Evolutionary conservation across 2,888 invertebrate species (phyloP), one percentile per base, ranked within the genome.

Genomic region (Drosophila fulvimacula): DNA sequence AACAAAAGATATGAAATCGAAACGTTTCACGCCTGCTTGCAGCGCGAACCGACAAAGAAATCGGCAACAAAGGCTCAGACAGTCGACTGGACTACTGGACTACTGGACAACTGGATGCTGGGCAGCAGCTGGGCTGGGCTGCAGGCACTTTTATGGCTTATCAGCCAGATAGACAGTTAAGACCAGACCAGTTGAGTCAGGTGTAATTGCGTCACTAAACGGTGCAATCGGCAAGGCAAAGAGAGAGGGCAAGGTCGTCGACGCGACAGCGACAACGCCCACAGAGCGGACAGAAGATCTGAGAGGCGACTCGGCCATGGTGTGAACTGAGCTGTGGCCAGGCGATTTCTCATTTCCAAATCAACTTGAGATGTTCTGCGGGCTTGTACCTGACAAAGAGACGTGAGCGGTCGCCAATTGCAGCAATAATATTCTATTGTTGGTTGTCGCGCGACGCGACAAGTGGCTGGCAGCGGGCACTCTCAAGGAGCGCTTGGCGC

Each of bases 381-480:
- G 42, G 21, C 41, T 36, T 30, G 44, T 73, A 76, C 73, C 78
- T 74, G 77, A 30, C 44, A 17, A 9, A 10, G 44, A 17, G 21
- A 38, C 24, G 36, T 38, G 38, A 30, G 39, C 42, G 86, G 84
- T 86, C 87, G 85, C 85, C 85, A 88, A 85, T 85, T 87, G 84
- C 76, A 85, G 84, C 75, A 86, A 88, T 85, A 83, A 87, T 88
- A 79, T 73, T 80, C 72, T 78, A 79, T 85, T 85, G 87, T 87
- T 71, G 53, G 10, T 58, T 71, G 73, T 72, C 76, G 76, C 80
- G 71, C 80, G 75, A 82, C 78, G 83, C 86, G 81, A 85, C 88
- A 83, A 88, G 88, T 88, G 82, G 69, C 76, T 62, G 58, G 49
- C 34, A 34, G 36, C 41, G 60, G 21, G 32, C 36, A 32, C 53